phyloP scores from a whole-genome alignment of 2,113 vertebrate genomes.

The zebrafish (Danio rerio) region DNA sequence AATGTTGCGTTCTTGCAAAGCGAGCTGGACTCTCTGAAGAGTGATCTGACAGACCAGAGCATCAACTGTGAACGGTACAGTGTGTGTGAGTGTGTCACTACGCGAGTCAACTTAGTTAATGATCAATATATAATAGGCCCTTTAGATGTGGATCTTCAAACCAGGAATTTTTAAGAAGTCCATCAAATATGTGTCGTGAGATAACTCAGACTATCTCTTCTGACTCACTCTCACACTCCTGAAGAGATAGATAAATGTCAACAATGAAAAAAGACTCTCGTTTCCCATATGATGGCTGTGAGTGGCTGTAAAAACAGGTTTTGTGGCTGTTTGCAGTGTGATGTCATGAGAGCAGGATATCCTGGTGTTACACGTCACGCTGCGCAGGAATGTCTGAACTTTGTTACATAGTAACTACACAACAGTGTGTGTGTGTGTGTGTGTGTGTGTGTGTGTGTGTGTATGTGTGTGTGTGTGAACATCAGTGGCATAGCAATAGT shows the following conservation, averaged over 20 bases:
- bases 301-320: constrained; percentile 46
- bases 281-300: neutral
- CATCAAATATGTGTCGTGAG: neutral
- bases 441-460: neutral
- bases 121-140: neutral
- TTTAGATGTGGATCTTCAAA: neutral
- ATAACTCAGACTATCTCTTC: too few relatives aligned
- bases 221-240: neutral
- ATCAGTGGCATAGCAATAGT: neutral
- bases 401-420: constrained; percentile 69
- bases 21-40: constrained; percentile 93
- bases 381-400: constrained; percentile 65
- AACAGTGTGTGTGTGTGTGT: neutral
- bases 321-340: constrained; percentile 58
- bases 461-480: neutral
- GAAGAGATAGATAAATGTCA: neutral
- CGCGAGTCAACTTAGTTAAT: neutral
- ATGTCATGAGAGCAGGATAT: constrained; percentile 78
- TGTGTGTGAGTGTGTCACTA: neutral
- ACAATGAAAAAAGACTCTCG: neutral
- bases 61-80: constrained; percentile 87
- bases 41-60: constrained; percentile 90
- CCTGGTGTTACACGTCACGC: constrained; percentile 73
- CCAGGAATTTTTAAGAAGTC: neutral
- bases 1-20: constrained; percentile 90